Evolutionary conservation across 2,113 vertebrate species (phyloP).

Genomic region (Antennarius striatus): DNA sequence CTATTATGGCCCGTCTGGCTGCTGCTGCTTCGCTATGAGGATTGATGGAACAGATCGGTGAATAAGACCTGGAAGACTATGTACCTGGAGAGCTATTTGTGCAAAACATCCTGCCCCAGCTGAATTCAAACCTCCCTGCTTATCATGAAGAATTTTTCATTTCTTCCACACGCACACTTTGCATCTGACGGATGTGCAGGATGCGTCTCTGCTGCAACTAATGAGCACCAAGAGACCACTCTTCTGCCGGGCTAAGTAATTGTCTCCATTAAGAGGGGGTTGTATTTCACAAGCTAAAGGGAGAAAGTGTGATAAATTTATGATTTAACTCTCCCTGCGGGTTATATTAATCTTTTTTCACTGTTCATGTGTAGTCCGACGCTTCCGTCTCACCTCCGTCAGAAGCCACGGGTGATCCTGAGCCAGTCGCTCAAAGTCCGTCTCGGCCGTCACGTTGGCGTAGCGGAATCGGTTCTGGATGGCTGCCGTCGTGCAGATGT

Average conservation of each 20-base stretch:
- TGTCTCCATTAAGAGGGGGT: constrained; percentile 37
- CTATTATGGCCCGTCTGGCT: constrained; percentile 16
- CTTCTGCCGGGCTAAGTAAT: constrained; percentile 46
- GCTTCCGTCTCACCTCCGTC: constrained; percentile 83
- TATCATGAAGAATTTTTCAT: neutral
- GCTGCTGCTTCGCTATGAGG: neutral
- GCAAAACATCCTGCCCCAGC: neutral
- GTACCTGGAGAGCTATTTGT: neutral
- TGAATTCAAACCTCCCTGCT: neutral
- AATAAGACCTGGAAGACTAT: neutral
- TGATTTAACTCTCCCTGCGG: neutral
- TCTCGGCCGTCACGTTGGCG: constrained; percentile 87
- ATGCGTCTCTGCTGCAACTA: constrained; percentile 21
- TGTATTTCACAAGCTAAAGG: constrained; percentile 10
- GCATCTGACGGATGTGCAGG: constrained; percentile 6
- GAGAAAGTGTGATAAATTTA: neutral
- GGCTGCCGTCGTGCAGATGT: constrained; percentile 88
- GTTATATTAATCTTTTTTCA: neutral
- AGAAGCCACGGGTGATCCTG: constrained; percentile 94
- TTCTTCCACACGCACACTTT: neutral
- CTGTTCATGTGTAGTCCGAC: neutral
- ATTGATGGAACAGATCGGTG: neutral
- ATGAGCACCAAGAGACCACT: constrained; percentile 51
- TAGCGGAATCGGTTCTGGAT: constrained; percentile 95
- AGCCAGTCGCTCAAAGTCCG: constrained; percentile 86